These are phyloP conservation scores for Gymnocephalus cernua DNA, from an alignment of 2,113 vertebrate genomes.

Conservation along the genomic window DNA sequence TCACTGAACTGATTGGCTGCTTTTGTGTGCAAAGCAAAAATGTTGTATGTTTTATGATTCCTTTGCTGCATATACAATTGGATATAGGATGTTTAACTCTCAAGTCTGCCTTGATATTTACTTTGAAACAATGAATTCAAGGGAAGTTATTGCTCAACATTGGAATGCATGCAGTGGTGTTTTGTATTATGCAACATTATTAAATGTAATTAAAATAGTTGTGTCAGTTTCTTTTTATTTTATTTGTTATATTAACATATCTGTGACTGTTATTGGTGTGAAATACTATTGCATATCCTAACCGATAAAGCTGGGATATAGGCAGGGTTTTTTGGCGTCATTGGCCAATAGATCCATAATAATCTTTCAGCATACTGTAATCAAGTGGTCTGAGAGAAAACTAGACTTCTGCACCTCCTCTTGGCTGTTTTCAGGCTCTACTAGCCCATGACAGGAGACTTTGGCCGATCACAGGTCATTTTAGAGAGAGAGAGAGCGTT, in stretches of 20 bases:
- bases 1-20: slow-evolving; percentile 65
- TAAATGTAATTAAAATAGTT: slow-evolving; percentile 54
- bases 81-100: slow-evolving; percentile 26
- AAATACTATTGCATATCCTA: not conserved
- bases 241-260: not conserved
- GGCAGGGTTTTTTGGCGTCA: too few relatives aligned
- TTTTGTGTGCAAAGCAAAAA: slow-evolving; percentile 55
- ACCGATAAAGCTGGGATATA: not conserved
- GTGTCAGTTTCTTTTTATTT: not conserved
- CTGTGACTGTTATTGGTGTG: not conserved
- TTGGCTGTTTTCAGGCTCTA: too few relatives aligned
- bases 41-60: slow-evolving; percentile 48
- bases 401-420: too few relatives aligned
- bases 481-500: too few relatives aligned
- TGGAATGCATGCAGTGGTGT: slow-evolving; percentile 44
- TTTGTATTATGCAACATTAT: slow-evolving; percentile 59
- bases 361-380: too few relatives aligned
- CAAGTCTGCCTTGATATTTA: slow-evolving; percentile 39
- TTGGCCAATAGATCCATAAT: too few relatives aligned
- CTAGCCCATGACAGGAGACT: too few relatives aligned
- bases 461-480: too few relatives aligned
- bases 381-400: too few relatives aligned
- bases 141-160: slow-evolving; percentile 25
- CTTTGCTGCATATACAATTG: slow-evolving; percentile 19
- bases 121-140: slow-evolving; percentile 33